These are phyloP conservation scores for Geodia barretti DNA, from an alignment of 37 sponge, comb jelly and placozoan species.

Conservation along the genomic window DNA sequence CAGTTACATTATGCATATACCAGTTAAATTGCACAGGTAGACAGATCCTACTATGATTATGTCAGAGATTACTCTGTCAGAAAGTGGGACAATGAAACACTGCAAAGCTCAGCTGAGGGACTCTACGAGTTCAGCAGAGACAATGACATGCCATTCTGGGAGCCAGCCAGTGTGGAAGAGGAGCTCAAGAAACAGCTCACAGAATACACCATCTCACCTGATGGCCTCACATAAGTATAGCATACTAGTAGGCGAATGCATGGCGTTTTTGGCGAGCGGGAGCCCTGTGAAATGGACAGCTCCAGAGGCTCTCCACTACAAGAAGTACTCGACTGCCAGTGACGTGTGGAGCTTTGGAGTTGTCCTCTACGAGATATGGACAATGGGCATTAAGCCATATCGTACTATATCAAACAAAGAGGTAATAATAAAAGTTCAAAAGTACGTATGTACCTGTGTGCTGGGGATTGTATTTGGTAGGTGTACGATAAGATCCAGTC, in stretches of 20 bases:
- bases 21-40: too few species aligned
- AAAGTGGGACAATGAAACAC: too few species aligned
- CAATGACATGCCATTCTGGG: too few species aligned
- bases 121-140: too few species aligned
- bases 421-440: slow-evolving; percentile 8
- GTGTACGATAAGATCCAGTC: slow-evolving; percentile 22
- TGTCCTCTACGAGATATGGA: slow-evolving; percentile 6
- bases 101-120: too few species aligned
- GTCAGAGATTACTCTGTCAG: too few species aligned
- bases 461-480: neutral
- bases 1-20: too few species aligned
- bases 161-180: neutral
- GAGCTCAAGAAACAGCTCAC: neutral
- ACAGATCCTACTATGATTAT: too few species aligned
- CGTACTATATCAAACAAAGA: neutral
- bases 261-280: too few species aligned
- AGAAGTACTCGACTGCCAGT: slow-evolving; percentile 1
- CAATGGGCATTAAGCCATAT: neutral
- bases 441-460: neutral
- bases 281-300: slow-evolving; percentile 13
- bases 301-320: slow-evolving; percentile 5
- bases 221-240: too few species aligned
- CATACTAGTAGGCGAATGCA: too few species aligned
- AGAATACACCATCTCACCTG: neutral
- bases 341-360: slow-evolving; percentile 13